A percentile compares a stretch with the other conserved stretches of the same genome.
These are phyloP conservation scores for Pachydiplax longipennis DNA, from an alignment of 2,888 invertebrate genomes.

Conservation along the genomic window DNA sequence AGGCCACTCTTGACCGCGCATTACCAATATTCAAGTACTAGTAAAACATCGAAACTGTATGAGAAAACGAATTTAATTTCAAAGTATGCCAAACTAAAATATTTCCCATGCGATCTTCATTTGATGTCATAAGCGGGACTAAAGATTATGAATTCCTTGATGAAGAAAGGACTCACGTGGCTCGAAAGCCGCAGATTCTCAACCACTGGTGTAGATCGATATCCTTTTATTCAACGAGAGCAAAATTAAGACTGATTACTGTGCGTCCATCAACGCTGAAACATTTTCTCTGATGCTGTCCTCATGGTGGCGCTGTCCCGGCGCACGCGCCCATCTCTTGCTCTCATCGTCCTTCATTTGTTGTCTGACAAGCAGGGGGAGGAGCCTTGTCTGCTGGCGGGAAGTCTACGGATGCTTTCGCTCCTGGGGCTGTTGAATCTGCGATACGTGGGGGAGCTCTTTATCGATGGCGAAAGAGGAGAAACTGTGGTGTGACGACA, in stretches of 20 bases:
- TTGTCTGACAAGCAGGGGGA: slow-evolving; percentile 20
- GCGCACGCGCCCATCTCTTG: not conserved
- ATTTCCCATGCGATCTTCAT: too few relatives aligned
- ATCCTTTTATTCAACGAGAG: too few relatives aligned
- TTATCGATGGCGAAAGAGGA: not conserved
- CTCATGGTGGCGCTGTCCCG: not conserved
- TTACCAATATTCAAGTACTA: too few relatives aligned
- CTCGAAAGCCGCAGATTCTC: too few relatives aligned
- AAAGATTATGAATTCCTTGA: too few relatives aligned
- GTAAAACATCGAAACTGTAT: too few relatives aligned
- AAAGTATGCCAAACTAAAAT: too few relatives aligned
- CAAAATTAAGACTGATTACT: too few relatives aligned
- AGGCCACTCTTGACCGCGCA: too few relatives aligned
- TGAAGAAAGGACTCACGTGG: too few relatives aligned
- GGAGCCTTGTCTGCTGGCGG: not conserved
- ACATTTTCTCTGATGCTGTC: not conserved
- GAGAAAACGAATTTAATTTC: too few relatives aligned
- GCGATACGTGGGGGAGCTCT: not conserved
- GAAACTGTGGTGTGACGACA: not conserved
- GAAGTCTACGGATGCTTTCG: not conserved
- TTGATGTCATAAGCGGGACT: too few relatives aligned
- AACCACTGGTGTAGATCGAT: not conserved
- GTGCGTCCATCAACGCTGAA: not conserved
- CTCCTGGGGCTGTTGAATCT: not conserved
- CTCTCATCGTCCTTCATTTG: slow-evolving; percentile 14